Evolutionary conservation across 2,113 vertebrate genomes (phyloP).

Genomic region (Phaethon lepturus): DNA sequence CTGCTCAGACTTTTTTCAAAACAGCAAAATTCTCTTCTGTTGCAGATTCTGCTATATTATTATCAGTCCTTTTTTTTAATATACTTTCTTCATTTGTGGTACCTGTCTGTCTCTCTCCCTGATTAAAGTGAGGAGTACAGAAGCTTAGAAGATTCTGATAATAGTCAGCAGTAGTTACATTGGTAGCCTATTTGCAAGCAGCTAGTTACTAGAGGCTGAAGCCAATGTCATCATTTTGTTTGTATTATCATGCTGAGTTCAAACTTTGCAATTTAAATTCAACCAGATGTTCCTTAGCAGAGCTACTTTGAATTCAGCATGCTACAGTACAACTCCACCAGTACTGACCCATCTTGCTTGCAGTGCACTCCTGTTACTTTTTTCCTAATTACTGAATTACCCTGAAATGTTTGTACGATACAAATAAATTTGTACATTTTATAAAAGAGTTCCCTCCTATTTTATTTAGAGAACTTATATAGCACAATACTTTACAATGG

Average conservation of each 20-base stretch:
- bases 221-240: conserved; percentile 24
- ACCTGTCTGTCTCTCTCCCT: neutral
- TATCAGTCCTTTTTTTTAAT: neutral
- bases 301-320: neutral
- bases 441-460: neutral
- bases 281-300: conserved; percentile 20
- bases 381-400: neutral
- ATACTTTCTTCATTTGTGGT: neutral
- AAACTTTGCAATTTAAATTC: conserved; percentile 12
- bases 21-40: neutral
- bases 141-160: neutral
- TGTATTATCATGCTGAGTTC: conserved; percentile 3
- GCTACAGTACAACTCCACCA: neutral
- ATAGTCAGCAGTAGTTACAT: neutral
- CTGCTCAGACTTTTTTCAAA: neutral
- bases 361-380: neutral
- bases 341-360: neutral
- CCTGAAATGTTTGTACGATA: neutral
- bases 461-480: neutral
- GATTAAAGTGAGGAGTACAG: neutral
- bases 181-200: neutral
- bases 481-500: neutral
- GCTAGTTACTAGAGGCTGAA: neutral
- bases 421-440: neutral
- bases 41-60: neutral